These are phyloP conservation scores for Pimpla rufipes DNA, from an alignment of 2,888 invertebrate species.

Conservation along the genomic window DNA sequence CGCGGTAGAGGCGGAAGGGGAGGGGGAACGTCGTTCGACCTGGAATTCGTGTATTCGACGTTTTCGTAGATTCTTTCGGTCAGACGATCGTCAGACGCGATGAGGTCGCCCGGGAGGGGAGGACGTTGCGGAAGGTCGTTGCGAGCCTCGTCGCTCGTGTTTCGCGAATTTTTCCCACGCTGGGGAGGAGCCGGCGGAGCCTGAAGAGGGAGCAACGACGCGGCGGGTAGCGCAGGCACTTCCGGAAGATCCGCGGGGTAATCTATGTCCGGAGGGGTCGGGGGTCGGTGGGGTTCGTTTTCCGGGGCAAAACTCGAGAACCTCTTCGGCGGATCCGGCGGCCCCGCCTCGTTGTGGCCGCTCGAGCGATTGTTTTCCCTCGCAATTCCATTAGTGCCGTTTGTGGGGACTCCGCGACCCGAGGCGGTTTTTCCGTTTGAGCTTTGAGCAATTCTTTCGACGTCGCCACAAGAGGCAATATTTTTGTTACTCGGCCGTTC, in stretches of 20 bases:
- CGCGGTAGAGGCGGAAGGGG: constrained; percentile 63
- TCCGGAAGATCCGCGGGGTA: constrained; percentile 70
- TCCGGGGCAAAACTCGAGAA: constrained; percentile 73
- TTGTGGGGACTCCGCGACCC: neutral
- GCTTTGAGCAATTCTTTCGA: constrained; percentile 36
- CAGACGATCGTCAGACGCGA: constrained; percentile 21
- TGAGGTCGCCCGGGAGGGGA: constrained; percentile 68
- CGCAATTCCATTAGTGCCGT: constrained; percentile 33
- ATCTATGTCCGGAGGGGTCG: constrained; percentile 74
- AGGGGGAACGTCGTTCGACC: constrained; percentile 32
- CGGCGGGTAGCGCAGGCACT: constrained; percentile 70
- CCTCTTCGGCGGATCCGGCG: constrained; percentile 69
- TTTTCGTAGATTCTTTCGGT: constrained; percentile 65
- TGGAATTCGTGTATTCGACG: constrained; percentile 31
- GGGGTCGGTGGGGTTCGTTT: constrained; percentile 70
- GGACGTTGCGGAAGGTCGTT: constrained; percentile 70
- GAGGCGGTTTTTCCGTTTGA: constrained; percentile 6
- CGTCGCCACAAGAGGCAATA: constrained; percentile 40
- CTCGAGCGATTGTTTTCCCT: neutral
- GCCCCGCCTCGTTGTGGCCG: constrained; percentile 21
- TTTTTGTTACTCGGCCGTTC: constrained; percentile 41
- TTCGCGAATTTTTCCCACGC: constrained; percentile 59
- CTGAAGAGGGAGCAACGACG: constrained; percentile 52
- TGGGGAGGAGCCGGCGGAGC: constrained; percentile 69
- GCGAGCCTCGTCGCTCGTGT: constrained; percentile 39